A percentile compares a stretch with the other conserved stretches of the same genome.
Conservation (phyloP, 92 coral and sea anemone genomes). For the Micromussa lordhowensis region DNA sequence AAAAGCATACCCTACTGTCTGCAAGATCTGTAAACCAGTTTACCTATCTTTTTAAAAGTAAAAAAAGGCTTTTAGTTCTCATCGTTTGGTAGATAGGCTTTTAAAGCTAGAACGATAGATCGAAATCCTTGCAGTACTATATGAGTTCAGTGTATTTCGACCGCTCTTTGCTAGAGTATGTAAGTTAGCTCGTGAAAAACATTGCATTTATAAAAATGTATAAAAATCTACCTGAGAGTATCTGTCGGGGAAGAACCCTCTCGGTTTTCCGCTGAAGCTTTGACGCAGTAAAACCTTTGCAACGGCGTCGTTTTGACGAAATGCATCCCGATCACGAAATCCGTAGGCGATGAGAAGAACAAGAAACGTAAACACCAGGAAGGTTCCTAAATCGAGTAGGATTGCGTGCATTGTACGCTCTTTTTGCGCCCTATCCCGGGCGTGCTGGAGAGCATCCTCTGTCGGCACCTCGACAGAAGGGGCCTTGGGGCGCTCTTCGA, state of each 20-base stretch:
- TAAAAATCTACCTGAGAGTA: constrained; percentile 70
- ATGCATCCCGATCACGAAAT: constrained; percentile 74
- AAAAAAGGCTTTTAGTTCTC: not conserved
- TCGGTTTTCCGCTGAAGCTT: constrained; percentile 27
- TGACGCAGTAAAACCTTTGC: constrained; percentile 52
- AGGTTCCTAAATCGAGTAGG: constrained; percentile 74
- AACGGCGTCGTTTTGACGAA: constrained; percentile 73
- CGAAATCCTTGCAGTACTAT: not conserved
- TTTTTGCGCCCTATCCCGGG: constrained; percentile 80
- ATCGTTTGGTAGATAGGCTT: not conserved
- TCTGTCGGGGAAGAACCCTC: constrained; percentile 26
- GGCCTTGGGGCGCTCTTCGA: constrained; percentile 23
- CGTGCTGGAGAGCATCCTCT: constrained; percentile 71
- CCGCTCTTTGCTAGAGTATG: not conserved
- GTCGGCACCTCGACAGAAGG: constrained; percentile 71
- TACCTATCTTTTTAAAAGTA: not conserved
- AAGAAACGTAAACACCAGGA: constrained; percentile 65
- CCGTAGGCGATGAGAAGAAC: constrained; percentile 91
- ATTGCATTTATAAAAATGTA: too few relatives aligned
- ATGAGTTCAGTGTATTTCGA: not conserved
- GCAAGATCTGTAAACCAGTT: not conserved
- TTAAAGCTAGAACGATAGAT: not conserved
- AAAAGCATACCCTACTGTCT: too few relatives aligned
- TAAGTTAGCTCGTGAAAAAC: too few relatives aligned
- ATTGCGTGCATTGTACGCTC: constrained; percentile 82